Evolutionary conservation across 2,113 vertebrate genomes (phyloP).

Genomic region (Telmatochromis brachygnathus): DNA sequence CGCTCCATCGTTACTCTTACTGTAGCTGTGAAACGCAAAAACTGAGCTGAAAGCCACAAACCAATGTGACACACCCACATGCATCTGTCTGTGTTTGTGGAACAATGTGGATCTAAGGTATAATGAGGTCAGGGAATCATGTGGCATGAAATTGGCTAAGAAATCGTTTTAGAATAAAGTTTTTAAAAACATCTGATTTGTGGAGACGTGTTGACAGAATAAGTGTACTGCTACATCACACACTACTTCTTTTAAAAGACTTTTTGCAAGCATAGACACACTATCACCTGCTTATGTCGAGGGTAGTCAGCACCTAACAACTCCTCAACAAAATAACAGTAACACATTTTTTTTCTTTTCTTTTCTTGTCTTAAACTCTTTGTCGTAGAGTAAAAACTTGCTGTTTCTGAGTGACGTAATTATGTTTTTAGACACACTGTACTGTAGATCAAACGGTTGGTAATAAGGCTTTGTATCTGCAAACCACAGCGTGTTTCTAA

Average conservation of each 20-base stretch:
- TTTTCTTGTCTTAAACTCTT: background rate
- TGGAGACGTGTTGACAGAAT: background rate
- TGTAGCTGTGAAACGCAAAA: background rate
- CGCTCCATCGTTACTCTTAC: background rate
- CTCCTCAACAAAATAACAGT: background rate
- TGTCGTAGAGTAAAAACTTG: background rate
- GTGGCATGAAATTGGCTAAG: background rate
- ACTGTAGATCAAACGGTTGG: background rate
- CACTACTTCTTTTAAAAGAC: background rate
- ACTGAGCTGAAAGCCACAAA: background rate
- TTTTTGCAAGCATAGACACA: background rate
- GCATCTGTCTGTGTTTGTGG: background rate
- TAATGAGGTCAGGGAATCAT: background rate
- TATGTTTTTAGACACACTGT: background rate
- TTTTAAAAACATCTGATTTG: fast-evolving
- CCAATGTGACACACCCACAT: background rate
- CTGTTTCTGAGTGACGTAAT: background rate
- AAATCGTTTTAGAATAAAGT: background rate
- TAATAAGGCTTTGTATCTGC: background rate
- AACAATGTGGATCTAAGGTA: background rate
- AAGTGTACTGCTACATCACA: background rate
- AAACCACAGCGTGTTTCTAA: background rate
- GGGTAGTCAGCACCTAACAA: background rate
- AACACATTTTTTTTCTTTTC: background rate
- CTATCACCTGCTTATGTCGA: fast-evolving